Percentiles rank a stretch among this genome's conserved stretches.
Evolutionary conservation across 2,888 invertebrate genomes (phyloP).

Genomic region (Linnaemya tessellans): DNA sequence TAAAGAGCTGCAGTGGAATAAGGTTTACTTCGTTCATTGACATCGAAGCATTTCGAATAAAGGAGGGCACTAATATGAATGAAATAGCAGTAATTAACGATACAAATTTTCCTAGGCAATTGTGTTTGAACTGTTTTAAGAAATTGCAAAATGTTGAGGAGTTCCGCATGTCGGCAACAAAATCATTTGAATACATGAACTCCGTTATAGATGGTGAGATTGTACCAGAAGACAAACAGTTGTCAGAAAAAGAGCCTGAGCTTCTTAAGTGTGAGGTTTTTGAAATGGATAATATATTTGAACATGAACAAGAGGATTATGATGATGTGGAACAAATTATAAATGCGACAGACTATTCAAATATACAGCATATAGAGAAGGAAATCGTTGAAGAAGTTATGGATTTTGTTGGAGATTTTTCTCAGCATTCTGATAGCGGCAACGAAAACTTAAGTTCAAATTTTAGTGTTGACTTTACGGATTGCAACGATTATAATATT

Average conservation of each 20-base stretch:
- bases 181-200: constrained; percentile 66
- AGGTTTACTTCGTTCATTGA: constrained; percentile 34
- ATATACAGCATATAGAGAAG: neutral
- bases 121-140: constrained; percentile 64
- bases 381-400: neutral
- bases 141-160: constrained; percentile 66
- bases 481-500: neutral
- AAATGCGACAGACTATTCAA: neutral
- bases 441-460: neutral
- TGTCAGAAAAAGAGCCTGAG: neutral
- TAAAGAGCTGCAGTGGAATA: constrained; percentile 51
- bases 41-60: constrained; percentile 47
- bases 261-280: neutral
- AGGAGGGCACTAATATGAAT: constrained; percentile 59
- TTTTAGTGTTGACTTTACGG: neutral
- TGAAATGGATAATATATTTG: neutral
- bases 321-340: neutral
- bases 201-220: constrained; percentile 54
- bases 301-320: neutral
- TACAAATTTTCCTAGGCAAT: constrained; percentile 53
- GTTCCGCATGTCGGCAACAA: constrained; percentile 60
- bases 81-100: constrained; percentile 50
- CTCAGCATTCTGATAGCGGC: constrained; percentile 2
- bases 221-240: neutral
- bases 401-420: neutral